A percentile compares a stretch with the other conserved stretches of the same genome.
Conservation (phyloP, 2,888 invertebrate genomes). For the Hydraecia micacea region DNA sequence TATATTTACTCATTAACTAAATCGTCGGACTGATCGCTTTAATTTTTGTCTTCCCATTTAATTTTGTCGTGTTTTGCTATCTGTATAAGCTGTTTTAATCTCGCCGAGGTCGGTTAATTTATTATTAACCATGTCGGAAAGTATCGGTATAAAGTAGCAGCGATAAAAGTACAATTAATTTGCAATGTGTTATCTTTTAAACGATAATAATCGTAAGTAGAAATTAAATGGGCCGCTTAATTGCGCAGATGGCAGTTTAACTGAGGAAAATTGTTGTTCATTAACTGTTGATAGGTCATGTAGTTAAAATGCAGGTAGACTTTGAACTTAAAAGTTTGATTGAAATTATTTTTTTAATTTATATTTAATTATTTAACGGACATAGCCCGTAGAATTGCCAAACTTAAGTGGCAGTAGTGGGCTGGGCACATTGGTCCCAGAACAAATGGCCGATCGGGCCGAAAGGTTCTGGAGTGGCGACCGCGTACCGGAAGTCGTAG, state of each 20-base stretch:
- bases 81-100: constrained; percentile 64
- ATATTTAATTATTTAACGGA: neutral
- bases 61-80: constrained; percentile 72
- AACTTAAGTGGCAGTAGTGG: neutral
- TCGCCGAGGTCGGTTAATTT: constrained; percentile 49
- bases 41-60: constrained; percentile 66
- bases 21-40: constrained; percentile 73
- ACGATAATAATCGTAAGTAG: constrained; percentile 53
- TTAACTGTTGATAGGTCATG: constrained; percentile 13
- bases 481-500: neutral
- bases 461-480: too few species aligned
- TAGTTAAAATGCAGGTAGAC: constrained; percentile 5
- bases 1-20: constrained; percentile 76
- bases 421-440: neutral
- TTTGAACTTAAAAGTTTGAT: neutral
- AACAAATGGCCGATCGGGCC: neutral
- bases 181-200: constrained; percentile 55
- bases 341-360: neutral
- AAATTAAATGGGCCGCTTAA: constrained; percentile 40
- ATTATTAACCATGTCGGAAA: constrained; percentile 41
- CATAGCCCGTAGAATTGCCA: too few species aligned
- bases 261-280: constrained; percentile 30
- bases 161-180: constrained; percentile 59
- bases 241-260: constrained; percentile 19
- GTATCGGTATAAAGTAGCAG: constrained; percentile 46